Evolutionary conservation across 2,888 invertebrate species (phyloP).

Genomic region (Mythimna pallens): DNA sequence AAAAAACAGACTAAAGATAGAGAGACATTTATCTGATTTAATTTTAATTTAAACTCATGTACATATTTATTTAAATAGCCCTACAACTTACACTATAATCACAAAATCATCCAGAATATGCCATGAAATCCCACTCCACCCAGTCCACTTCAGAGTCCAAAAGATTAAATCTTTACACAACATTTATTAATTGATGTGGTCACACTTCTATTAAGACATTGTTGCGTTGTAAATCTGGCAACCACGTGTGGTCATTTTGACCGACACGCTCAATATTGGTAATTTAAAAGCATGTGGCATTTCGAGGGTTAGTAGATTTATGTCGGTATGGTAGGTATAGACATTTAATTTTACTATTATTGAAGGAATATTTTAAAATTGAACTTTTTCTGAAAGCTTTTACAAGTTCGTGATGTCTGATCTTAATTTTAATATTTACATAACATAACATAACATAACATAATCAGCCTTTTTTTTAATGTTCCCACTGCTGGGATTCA

Average conservation of each 20-base stretch:
- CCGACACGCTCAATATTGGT: constrained; percentile 73
- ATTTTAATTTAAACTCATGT: too few species aligned
- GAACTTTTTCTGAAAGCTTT: neutral
- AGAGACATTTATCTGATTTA: too few species aligned
- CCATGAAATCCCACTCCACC: constrained; percentile 43
- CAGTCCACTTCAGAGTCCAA: constrained; percentile 47
- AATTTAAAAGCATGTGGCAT: constrained; percentile 68
- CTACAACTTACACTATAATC: neutral
- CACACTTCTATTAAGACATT: constrained; percentile 72
- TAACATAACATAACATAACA: too few species aligned
- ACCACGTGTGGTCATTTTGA: constrained; percentile 80
- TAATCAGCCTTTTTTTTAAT: too few species aligned
- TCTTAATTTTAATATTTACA: too few species aligned
- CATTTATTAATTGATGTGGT: constrained; percentile 74
- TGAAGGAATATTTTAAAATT: constrained; percentile 1
- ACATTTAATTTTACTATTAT: constrained; percentile 31
- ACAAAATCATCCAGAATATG: constrained; percentile 58
- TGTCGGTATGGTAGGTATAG: constrained; percentile 23
- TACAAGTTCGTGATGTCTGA: too few species aligned
- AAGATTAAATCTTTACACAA: constrained; percentile 73
- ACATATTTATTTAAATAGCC: too few species aligned
- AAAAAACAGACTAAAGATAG: too few species aligned
- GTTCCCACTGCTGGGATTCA: too few species aligned
- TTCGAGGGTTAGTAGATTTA: constrained; percentile 69
- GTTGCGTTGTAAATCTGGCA: constrained; percentile 73